Percentiles rank a stretch among this genome's conserved stretches.
Conservation (phyloP, 1,140 invertebrate species). For the Heliconius melpomene region DNA sequence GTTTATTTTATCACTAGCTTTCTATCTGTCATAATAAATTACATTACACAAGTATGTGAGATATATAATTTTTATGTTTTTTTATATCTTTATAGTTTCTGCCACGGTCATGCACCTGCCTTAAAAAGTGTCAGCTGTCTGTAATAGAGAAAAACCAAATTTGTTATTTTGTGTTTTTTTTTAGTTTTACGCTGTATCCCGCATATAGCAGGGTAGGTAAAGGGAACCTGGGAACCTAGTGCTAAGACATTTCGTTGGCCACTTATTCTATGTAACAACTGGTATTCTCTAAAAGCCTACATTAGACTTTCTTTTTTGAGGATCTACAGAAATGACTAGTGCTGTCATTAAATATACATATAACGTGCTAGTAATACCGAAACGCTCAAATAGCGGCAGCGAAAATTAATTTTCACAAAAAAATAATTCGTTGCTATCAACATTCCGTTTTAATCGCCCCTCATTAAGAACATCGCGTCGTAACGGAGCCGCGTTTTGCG, state of each 20-base stretch:
- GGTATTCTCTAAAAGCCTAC: too few species aligned
- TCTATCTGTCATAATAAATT: slow-evolving; percentile 14
- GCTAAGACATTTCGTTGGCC: too few species aligned
- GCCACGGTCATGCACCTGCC: slow-evolving; percentile 8
- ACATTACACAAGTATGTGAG: slow-evolving; percentile 9
- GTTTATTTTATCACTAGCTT: slow-evolving; percentile 7
- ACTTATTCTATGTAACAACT: too few species aligned
- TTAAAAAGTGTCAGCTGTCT: not conserved
- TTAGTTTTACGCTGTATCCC: too few species aligned
- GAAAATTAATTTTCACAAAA: slow-evolving; percentile 48
- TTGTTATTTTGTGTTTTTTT: too few species aligned
- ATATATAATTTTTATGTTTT: not conserved
- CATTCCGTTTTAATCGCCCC: slow-evolving; percentile 72
- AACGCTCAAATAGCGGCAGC: slow-evolving; percentile 30
- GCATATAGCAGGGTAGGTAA: too few species aligned
- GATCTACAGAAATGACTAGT: not conserved
- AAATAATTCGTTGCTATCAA: slow-evolving; percentile 58
- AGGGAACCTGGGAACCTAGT: too few species aligned
- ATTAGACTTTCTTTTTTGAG: not conserved
- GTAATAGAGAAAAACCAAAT: not conserved
- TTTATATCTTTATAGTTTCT: slow-evolving; percentile 16
- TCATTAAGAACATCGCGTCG: slow-evolving; percentile 73
- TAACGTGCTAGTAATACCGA: slow-evolving; percentile 18
- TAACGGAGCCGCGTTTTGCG: slow-evolving; percentile 74
- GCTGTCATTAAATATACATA: not conserved